A percentile compares a stretch with the other conserved stretches of the same genome.
These are phyloP conservation scores for Camponotus pennsylvanicus DNA, from an alignment of 1,140 invertebrate genomes.

Conservation along the genomic window DNA sequence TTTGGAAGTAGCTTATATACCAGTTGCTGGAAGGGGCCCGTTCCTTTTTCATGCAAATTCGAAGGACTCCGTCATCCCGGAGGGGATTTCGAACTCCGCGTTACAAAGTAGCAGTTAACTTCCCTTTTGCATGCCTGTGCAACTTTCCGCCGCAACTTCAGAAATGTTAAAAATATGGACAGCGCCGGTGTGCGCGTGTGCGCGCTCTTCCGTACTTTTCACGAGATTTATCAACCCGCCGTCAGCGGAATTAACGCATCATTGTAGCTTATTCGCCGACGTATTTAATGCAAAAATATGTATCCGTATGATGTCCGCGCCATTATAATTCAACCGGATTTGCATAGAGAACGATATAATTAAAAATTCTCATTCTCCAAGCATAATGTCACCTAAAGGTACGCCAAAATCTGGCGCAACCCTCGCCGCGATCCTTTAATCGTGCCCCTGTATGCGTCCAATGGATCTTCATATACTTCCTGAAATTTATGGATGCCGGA, in stretches of 20 bases:
- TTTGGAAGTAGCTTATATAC: constrained; percentile 78
- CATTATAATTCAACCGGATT: neutral
- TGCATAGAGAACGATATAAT: neutral
- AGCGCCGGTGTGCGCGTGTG: neutral
- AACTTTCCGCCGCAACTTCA: constrained; percentile 49
- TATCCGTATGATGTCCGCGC: neutral
- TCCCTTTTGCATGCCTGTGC: constrained; percentile 40
- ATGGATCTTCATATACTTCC: constrained; percentile 35
- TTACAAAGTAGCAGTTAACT: constrained; percentile 70
- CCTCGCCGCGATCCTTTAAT: constrained; percentile 21
- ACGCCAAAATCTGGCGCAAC: constrained; percentile 9
- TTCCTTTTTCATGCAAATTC: constrained; percentile 79
- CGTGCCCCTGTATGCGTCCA: neutral
- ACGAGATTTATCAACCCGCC: neutral
- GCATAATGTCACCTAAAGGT: neutral
- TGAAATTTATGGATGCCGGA: constrained; percentile 62
- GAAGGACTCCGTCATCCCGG: constrained; percentile 63
- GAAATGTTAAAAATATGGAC: constrained; percentile 55
- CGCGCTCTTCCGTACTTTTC: constrained; percentile 43
- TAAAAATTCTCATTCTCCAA: neutral
- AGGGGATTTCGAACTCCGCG: constrained; percentile 57
- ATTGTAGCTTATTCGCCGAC: neutral
- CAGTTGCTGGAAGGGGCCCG: constrained; percentile 73
- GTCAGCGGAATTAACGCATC: constrained; percentile 26
- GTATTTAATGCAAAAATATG: constrained; percentile 3